Evolutionary conservation across 2,797 vertebrate species (phyloP).

Genomic region (Neomorphus geoffroyi): DNA sequence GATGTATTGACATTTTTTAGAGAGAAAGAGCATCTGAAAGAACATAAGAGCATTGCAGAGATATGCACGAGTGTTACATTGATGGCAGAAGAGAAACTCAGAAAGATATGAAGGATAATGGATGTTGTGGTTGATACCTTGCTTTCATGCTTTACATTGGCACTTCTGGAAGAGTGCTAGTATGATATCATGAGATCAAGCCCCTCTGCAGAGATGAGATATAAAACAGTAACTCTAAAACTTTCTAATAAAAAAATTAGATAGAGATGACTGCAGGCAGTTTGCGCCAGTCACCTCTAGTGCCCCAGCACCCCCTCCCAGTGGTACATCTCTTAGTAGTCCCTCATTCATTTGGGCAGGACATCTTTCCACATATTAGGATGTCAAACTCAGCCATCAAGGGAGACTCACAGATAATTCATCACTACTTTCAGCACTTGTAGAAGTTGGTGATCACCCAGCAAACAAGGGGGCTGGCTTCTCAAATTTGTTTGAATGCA

Average conservation of each 20-base stretch:
- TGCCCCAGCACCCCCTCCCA: not conserved
- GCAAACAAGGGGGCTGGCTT: not conserved
- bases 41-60: not conserved
- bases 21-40: not conserved
- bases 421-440: not conserved
- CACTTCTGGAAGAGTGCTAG: not conserved
- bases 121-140: not conserved
- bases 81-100: not conserved
- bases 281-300: not conserved
- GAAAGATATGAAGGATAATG: not conserved
- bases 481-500: not conserved
- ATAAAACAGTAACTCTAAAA: not conserved
- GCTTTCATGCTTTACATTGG: not conserved
- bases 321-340: not conserved
- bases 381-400: fast-evolving
- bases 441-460: not conserved
- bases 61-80: not conserved
- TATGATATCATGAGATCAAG: not conserved
- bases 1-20: not conserved
- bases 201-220: not conserved
- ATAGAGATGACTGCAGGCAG: not conserved
- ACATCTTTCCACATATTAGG: not conserved
- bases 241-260: not conserved
- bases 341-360: not conserved
- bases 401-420: not conserved